Evolutionary conservation across 2,797 vertebrate genomes (phyloP), one percentile per base, ranked within the genome.

Genomic region (Poeciliopsis paucimaculata): DNA sequence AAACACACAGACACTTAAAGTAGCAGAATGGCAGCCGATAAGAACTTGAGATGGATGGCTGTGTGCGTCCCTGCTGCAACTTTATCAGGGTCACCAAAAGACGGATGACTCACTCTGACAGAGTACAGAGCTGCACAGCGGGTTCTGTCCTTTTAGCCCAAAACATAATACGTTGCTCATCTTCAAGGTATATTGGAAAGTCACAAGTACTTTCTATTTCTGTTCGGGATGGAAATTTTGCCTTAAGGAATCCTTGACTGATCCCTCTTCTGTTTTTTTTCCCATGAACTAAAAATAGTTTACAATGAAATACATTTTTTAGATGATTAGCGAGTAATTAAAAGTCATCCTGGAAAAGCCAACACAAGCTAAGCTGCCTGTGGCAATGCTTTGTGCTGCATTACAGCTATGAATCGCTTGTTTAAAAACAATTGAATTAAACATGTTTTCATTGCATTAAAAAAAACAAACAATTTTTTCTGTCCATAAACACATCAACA

Each of bases 21-120:
- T 47, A 81, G 82, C 55, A 15, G 77, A n/a, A 31, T 76, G 60
- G 62, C 87, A 53, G 82, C 78, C 90, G 92, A 94, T 93, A 93
- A 90, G 77, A 76, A 73, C 39, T 51, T 51, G 70, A 85, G 85
- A 92, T 86, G 79, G 77, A 88, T 81, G 72, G 46, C 2, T 79
- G 76, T 80, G 79, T 83, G 77, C 53, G 36, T 82, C 64, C 4
- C 0, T 34, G 76, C 79, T 86, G 80, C 77, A 84, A 79, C 84
- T 76, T 74, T 74, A 80, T 84, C 82, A 74, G 88, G 85, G 86
- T 84, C 82, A 90, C 78, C 79, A 79, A 8, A 23, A 31, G 82
- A 86, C 76, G 73, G 83, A 90, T 78, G 84, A 81, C 71, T 82
- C 36, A 20, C 73, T 77, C 76, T 81, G 85, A 85, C 82, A 68